Evolutionary conservation across 2,888 invertebrate species (phyloP), one percentile per base, ranked within the genome.

Genomic region (Andrena minutula): DNA sequence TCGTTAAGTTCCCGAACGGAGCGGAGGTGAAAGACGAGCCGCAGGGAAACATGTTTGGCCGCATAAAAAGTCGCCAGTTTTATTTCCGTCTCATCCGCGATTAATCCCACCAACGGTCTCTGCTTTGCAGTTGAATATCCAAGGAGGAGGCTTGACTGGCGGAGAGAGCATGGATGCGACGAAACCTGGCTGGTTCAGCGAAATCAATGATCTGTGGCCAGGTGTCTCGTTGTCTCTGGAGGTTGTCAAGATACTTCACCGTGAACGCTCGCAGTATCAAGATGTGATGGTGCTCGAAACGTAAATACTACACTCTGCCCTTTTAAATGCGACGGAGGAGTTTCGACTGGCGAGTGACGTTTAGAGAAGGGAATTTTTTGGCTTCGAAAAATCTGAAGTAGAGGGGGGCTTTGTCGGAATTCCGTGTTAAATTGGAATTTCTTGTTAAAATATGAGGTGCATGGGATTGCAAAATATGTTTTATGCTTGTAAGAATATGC

Each of bases 121-220:
- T 56, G 28, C 75, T 86, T 84, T 82, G 23, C 86, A 84, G 84
- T 82, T 41, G 80, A 61, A 71, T 65, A 69, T 60, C 68, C 41
- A 16, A 32, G 63, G 65, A 26, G 60, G 32, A 51, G 53, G 60
- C 20, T 20, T 58, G 20, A 41, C 26, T 32, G 71, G 16, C 5
- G 30, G 56, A 12, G 35, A 56, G 84, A 82, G 75, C 65, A 97
- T 98, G 98, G 95, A 98, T 93, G 93, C 94, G 64, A 92, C 98
- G 76, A 96, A 95, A 89, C 95, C 96, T 90, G 97, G 98, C 84
- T 99, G 99, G 99, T 99, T 98, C 93, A 97, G 97, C 86, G 99
- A 99, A 95, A 95, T 97, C 23, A 98, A 97, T 91, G 97, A 97
- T 58, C 94, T 99, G 90, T 99, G 98, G 98, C 98, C 98, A 0